A percentile compares a stretch with the other conserved stretches of the same genome.
These are phyloP conservation scores for Zaprionus ornatus DNA, from an alignment of 1,140 invertebrate species.

Conservation along the genomic window DNA sequence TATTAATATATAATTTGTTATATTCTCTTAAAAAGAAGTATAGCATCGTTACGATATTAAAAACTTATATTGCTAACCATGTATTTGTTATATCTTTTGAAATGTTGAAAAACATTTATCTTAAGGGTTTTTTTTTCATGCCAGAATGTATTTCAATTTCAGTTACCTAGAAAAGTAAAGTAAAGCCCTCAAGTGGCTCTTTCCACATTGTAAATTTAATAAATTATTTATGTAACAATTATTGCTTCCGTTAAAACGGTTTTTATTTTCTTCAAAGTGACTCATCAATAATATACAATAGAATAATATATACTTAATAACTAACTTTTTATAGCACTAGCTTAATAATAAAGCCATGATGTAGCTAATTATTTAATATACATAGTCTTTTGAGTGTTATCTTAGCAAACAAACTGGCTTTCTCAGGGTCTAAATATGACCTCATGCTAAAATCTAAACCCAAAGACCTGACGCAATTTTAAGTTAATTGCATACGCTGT, in stretches of 20 bases:
- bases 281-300: background rate
- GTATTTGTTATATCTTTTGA: no score
- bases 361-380: background rate
- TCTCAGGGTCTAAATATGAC: conserved; percentile 37
- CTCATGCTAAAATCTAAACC: conserved; percentile 43
- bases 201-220: background rate
- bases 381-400: conserved; percentile 5
- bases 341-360: background rate
- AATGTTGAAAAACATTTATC: no score
- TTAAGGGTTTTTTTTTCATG: no score
- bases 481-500: conserved; percentile 25
- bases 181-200: background rate
- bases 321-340: background rate
- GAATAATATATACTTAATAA: background rate
- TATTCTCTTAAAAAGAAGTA: no score
- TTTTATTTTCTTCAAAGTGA: background rate
- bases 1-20: no score
- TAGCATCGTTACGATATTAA: no score
- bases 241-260: background rate
- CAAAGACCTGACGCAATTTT: conserved; percentile 18
- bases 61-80: no score
- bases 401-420: conserved; percentile 30
- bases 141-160: background rate
- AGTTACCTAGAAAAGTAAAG: background rate
- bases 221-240: background rate